Base-by-base conservation (phyloP, 2,113 vertebrate species). In the Tachysurus vachellii region DNA sequence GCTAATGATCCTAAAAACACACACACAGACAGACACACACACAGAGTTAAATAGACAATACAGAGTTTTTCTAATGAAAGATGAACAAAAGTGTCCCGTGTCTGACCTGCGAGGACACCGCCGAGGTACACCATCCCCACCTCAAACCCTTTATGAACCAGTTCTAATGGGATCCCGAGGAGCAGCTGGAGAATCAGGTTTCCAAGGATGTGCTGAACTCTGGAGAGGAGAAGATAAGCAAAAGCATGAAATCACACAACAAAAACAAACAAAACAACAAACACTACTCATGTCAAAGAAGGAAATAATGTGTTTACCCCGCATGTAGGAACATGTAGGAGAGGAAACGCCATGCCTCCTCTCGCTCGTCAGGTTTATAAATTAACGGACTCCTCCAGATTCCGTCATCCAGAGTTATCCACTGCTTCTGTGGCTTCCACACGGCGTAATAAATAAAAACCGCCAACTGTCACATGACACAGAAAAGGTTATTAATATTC, bases 251-350 rank as follows among this genome's bases (percentile, higher is more conserved):
- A 17, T 16, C n/a, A 70, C 26, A 68, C 5, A 42, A 76, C 21
- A 23, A 36, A 56, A 85, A 47, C 6, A 13, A 47, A 54, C 12
- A 6, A 3, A 17, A 57, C 1, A 85, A 47, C 6, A 13, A 47
- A 54, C 12, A 6, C 5, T 26, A 57, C 1, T 6, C 13, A 54
- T 8, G 21, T 53, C 8, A 47, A 28, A 68, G 62, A 64, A n/a
- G 21, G n/a, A 23, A 21, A 56, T 8, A 4, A 57, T 1, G 0
- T 2, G 21, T 96, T 96, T 93, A 98, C 97, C 97, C 97, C 0
- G 97, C 97, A n/a, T 98, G 97, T 54, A 98, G 95, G 85, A 98
- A 94, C 97, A 98, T 98, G 92, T 98, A 98, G 42, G 97, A 97
- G 82, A 97, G 0, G 66, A 98, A 98, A 75, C 97, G 94, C 97